Conservation (phyloP, 1,140 invertebrate genomes). For the Meteorus sp. region DNA sequence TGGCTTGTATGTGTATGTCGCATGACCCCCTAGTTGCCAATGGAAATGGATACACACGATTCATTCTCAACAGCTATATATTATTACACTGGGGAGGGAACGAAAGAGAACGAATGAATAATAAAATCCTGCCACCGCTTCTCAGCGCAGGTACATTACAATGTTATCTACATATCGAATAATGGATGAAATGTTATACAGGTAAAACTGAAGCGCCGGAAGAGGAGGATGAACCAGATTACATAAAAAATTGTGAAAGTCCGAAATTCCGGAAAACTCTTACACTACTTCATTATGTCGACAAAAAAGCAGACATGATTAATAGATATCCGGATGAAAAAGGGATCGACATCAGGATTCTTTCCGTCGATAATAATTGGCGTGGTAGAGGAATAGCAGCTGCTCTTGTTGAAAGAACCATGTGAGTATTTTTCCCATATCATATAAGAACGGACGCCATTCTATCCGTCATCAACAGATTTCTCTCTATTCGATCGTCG, state of each 20-base stretch:
- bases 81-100: too few relatives aligned
- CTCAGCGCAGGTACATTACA: too few relatives aligned
- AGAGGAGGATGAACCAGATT: constrained; percentile 48
- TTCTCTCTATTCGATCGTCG: too few relatives aligned
- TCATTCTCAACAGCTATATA: too few relatives aligned
- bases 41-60: too few relatives aligned
- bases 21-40: too few relatives aligned
- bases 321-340: constrained; percentile 62
- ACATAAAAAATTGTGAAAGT: constrained; percentile 56
- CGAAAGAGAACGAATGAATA: too few relatives aligned
- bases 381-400: constrained; percentile 69
- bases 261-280: constrained; percentile 67
- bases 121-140: too few relatives aligned
- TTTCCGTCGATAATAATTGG: constrained; percentile 67
- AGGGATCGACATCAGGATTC: constrained; percentile 66
- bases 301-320: constrained; percentile 61
- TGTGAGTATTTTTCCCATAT: constrained; percentile 55
- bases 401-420: constrained; percentile 64
- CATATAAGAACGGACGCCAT: background rate
- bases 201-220: constrained; percentile 37
- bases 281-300: constrained; percentile 63
- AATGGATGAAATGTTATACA: constrained; percentile 16
- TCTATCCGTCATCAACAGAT: background rate
- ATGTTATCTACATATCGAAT: too few relatives aligned
- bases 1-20: too few relatives aligned